Evolutionary conservation across 2,797 vertebrate species (phyloP).

Genomic region (Streptopelia turtur): DNA sequence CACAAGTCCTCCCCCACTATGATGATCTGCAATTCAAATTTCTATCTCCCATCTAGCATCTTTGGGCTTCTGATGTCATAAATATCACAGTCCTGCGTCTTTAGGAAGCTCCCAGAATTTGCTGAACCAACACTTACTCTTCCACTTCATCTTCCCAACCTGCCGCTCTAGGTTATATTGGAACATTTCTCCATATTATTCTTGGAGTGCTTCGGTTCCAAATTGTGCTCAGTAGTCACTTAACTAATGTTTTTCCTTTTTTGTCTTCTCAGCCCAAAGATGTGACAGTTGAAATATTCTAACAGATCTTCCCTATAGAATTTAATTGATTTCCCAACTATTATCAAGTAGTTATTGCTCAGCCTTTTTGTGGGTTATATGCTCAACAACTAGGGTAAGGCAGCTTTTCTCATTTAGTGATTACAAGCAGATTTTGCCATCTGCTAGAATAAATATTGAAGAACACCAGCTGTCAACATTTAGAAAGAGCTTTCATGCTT

Average conservation of each 20-base stretch:
- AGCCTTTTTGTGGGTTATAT: not conserved
- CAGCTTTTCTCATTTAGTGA: not conserved
- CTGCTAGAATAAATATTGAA: not conserved
- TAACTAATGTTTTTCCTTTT: not conserved
- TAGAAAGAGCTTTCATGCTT: not conserved
- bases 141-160: not conserved
- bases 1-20: rapidly evolving
- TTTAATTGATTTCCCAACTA: not conserved
- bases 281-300: not conserved
- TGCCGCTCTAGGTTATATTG: not conserved
- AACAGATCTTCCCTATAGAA: not conserved
- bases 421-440: not conserved
- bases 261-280: not conserved
- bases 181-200: not conserved
- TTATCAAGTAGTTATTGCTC: not conserved
- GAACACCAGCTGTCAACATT: not conserved
- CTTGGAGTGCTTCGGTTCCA: not conserved
- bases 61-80: not conserved
- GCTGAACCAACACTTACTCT: not conserved
- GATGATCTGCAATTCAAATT: not conserved
- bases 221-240: not conserved
- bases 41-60: not conserved
- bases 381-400: not conserved
- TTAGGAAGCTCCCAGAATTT: not conserved
- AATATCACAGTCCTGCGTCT: not conserved